These are phyloP conservation scores for Epinotia brunnichana DNA, from an alignment of 2,888 invertebrate species.

Conservation along the genomic window DNA sequence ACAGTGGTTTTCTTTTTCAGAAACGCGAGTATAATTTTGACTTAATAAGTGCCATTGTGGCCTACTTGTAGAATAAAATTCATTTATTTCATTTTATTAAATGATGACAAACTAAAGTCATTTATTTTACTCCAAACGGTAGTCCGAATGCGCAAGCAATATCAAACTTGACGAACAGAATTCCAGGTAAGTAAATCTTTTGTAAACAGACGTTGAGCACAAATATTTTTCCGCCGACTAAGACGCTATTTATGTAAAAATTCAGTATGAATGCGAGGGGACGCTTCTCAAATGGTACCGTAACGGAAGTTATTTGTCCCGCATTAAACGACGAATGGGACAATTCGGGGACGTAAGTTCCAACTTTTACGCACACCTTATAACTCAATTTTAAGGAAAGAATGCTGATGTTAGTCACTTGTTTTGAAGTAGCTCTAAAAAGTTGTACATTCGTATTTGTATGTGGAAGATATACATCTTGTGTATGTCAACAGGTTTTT, in stretches of 20 bases:
- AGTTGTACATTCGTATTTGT: too few species aligned
- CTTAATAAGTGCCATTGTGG: too few species aligned
- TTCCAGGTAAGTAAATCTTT: neutral
- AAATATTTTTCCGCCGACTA: conserved; percentile 26
- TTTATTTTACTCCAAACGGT: too few species aligned
- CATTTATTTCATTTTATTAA: too few species aligned
- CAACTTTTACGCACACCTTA: conserved; percentile 9
- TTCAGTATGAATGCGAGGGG: conserved; percentile 11
- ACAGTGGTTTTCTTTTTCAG: too few species aligned
- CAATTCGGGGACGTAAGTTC: neutral
- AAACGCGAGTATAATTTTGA: too few species aligned
- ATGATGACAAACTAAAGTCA: too few species aligned
- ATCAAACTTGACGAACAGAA: neutral
- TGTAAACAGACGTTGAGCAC: conserved; percentile 6
- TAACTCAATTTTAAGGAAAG: neutral
- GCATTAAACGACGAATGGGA: conserved; percentile 15
- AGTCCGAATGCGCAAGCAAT: neutral
- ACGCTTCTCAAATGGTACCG: neutral
- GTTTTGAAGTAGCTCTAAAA: neutral
- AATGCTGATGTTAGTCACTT: neutral
- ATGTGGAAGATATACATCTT: too few species aligned
- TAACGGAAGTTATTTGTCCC: conserved; percentile 30
- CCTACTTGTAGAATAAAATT: too few species aligned
- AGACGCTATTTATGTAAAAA: conserved; percentile 24
- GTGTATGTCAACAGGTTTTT: too few species aligned